Conservation (phyloP, 2,888 invertebrate species). For the Leptogaster cylindrica region DNA sequence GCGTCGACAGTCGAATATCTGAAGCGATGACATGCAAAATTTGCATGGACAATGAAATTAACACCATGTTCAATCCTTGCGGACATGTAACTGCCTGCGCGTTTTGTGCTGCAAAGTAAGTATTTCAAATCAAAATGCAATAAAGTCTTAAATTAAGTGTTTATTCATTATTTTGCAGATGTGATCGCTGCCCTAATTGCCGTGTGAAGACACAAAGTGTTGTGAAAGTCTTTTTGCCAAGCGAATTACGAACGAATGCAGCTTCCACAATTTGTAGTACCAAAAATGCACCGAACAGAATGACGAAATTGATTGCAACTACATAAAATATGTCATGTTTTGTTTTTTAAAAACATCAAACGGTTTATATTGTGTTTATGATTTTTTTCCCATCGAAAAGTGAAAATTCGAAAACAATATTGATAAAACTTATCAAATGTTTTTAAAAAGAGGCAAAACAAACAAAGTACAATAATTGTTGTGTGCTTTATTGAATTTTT, state of each 20-base stretch:
- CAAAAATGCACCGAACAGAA: not conserved
- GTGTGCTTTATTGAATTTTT: too few relatives aligned
- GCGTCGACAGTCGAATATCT: slow-evolving; percentile 62
- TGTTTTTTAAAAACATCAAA: too few relatives aligned
- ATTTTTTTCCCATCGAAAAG: not conserved
- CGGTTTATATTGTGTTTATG: too few relatives aligned
- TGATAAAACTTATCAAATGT: too few relatives aligned
- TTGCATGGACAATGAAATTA: slow-evolving; percentile 84
- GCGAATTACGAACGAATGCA: slow-evolving; percentile 55
- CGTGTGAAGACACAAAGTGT: slow-evolving; percentile 58
- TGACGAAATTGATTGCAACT: slow-evolving; percentile 35
- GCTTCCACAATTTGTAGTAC: too few relatives aligned
- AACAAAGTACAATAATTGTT: too few relatives aligned
- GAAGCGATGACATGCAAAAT: slow-evolving; percentile 83
- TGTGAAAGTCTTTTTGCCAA: slow-evolving; percentile 60
- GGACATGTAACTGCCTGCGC: slow-evolving; percentile 85
- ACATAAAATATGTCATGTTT: too few relatives aligned
- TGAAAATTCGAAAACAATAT: not conserved
- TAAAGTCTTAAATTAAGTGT: not conserved
- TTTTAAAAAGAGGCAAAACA: too few relatives aligned
- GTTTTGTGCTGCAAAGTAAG: slow-evolving; percentile 72
- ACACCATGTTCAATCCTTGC: slow-evolving; percentile 86
- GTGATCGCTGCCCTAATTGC: slow-evolving; percentile 60
- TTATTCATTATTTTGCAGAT: slow-evolving; percentile 51
- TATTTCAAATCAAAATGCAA: slow-evolving; percentile 8